Evolutionary conservation across 2,888 invertebrate species (phyloP), one percentile per base, ranked within the genome.

Genomic region (Syrphus vitripennis): DNA sequence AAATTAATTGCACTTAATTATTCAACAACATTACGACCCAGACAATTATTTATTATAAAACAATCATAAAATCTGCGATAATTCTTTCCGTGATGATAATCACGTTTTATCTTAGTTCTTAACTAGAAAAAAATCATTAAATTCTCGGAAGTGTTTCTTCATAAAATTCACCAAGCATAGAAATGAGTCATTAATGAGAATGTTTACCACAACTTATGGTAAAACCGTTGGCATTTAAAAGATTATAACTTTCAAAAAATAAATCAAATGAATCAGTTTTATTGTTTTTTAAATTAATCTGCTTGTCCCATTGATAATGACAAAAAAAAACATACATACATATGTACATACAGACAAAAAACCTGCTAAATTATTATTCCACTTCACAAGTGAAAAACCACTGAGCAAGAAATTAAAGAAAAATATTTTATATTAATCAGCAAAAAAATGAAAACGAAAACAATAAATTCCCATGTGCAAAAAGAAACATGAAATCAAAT

Each of bases 391-490:
- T 19, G 12, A 72, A 48, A 24, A 9, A 16, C 63, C 26, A 24
- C 59, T 24, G 12, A 61, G 57, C 4, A 29, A 45, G 2, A 45
- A 42, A 14, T 45, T 45, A 19, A 45, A 31, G 37, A 48, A 61
- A 57, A 70, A 79, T 19, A 6, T 53, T 24, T 53, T 50, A 69
- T 50, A 69, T 34, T 42, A 70, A 61, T 78, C 61, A 53, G 61
- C 79, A 71, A n/a, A 79, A 67, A 50, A 67, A 31, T 29, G 16
- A 2, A 57, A 57, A 31, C 1, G 29, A 31, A 16, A 31, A 61
- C 24, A 59, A 59, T 37, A 59, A 65, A 45, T 67, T 75, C 63
- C 21, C 61, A 72, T 69, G 78, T 69, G 67, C 72, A 63, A 57
- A 57, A 63, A 57, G 19, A 57, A 34, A 31, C 6, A 45, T 12